Evolutionary conservation across 2,113 vertebrate species (phyloP).

Genomic region (Verasper variegatus): DNA sequence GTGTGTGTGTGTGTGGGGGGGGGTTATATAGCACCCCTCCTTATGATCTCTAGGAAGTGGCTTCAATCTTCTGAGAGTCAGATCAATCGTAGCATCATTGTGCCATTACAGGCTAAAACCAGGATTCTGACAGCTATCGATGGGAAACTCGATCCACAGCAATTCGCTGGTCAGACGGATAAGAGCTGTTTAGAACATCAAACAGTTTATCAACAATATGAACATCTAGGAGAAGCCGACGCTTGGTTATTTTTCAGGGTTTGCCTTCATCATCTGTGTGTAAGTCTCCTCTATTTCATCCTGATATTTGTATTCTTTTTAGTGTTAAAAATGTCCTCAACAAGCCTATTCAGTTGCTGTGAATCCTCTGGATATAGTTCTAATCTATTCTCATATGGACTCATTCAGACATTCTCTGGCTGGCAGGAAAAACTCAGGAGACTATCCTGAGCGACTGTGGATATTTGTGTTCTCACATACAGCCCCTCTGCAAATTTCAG

Average conservation of each 20-base stretch:
- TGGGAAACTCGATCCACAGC: conserved; percentile 1
- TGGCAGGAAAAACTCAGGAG: too few species aligned
- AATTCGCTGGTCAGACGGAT: background rate
- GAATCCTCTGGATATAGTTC: too few species aligned
- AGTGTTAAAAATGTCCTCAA: too few species aligned
- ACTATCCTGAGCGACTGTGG: too few species aligned
- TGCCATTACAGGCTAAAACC: conserved; percentile 32
- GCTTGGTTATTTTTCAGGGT: background rate
- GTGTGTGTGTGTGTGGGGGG: background rate
- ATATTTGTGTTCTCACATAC: too few species aligned
- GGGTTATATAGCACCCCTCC: background rate
- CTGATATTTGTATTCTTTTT: too few species aligned
- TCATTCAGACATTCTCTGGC: too few species aligned
- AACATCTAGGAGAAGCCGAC: background rate
- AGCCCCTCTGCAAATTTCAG: too few species aligned
- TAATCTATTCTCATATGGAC: too few species aligned
- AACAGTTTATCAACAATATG: conserved; percentile 5
- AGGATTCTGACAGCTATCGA: conserved; percentile 4
- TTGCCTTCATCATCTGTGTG: too few species aligned
- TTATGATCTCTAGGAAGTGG: conserved; percentile 43
- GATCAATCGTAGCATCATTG: conserved; percentile 39
- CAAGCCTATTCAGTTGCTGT: too few species aligned
- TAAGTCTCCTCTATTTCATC: too few species aligned
- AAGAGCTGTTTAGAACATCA: background rate
- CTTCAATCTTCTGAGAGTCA: conserved; percentile 32